These are phyloP conservation scores for Brachionus koreanus DNA, from an alignment of 1,140 invertebrate species.

Conservation along the genomic window DNA sequence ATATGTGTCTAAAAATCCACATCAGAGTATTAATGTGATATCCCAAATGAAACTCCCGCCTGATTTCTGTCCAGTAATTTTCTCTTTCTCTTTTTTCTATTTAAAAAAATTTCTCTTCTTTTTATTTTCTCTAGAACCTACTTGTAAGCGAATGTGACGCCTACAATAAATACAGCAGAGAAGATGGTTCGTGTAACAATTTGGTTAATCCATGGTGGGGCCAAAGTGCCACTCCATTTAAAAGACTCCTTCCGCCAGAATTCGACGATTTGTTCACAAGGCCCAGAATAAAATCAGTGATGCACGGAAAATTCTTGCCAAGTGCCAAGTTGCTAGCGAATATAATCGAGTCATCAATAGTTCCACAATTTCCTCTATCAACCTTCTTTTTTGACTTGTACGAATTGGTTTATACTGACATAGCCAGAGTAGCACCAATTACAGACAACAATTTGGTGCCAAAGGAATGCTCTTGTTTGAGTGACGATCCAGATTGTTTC, in stretches of 20 bases:
- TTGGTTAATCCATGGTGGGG: slow-evolving; percentile 6
- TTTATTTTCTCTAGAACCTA: not conserved
- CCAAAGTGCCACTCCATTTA: not conserved
- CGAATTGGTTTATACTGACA: not conserved
- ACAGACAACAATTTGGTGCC: not conserved
- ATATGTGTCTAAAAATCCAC: not conserved
- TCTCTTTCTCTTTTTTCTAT: not conserved
- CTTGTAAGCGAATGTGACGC: not conserved
- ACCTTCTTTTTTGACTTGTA: not conserved
- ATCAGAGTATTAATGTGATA: not conserved
- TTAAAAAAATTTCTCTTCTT: not conserved
- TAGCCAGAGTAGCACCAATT: not conserved
- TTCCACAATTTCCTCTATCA: not conserved
- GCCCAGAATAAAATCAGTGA: not conserved
- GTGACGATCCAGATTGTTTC: not conserved
- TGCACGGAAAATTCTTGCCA: not conserved
- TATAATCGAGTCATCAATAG: not conserved
- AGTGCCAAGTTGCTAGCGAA: not conserved
- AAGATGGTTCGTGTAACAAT: not conserved
- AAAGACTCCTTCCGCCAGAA: not conserved
- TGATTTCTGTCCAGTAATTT: slow-evolving; percentile 8
- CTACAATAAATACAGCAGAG: not conserved
- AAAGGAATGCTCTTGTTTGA: not conserved
- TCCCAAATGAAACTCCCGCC: not conserved
- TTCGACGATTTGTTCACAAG: not conserved